These are phyloP conservation scores for Cartodere bifasciata DNA, from an alignment of 2,888 invertebrate genomes.

Conservation along the genomic window DNA sequence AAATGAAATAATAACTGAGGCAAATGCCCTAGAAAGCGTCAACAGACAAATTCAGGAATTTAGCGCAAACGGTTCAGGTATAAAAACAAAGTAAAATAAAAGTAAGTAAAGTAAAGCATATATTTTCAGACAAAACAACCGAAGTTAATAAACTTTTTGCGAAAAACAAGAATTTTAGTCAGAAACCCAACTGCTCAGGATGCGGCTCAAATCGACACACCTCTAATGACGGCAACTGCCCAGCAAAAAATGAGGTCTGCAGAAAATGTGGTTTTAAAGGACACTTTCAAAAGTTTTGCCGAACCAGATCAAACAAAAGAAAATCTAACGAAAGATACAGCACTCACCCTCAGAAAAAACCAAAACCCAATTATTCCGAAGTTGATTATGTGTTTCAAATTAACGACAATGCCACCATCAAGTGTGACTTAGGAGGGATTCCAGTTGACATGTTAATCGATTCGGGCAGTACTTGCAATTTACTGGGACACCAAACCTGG, in stretches of 20 bases:
- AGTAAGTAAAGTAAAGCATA: slow-evolving; percentile 5
- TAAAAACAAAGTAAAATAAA: slow-evolving; percentile 1
- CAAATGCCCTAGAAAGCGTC: slow-evolving; percentile 15
- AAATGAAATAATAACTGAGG: slow-evolving; percentile 13
- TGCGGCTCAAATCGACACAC: slow-evolving; percentile 14
- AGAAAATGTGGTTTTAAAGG: slow-evolving; percentile 15
- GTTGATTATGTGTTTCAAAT: slow-evolving; percentile 10
- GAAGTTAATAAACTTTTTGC: slow-evolving; percentile 1
- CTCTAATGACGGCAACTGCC: slow-evolving; percentile 13
- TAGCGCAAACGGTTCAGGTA: not conserved
- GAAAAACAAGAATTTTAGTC: slow-evolving; percentile 5
- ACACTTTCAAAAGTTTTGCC: slow-evolving; percentile 16
- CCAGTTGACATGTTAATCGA: slow-evolving; percentile 14
- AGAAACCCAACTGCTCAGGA: slow-evolving; percentile 10
- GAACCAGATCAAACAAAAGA: slow-evolving; percentile 11
- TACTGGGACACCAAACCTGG: slow-evolving; percentile 14
- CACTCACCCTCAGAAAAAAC: not conserved
- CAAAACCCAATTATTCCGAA: not conserved
- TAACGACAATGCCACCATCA: not conserved
- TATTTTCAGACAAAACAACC: slow-evolving; percentile 1
- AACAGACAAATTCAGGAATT: slow-evolving; percentile 11
- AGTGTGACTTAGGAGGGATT: slow-evolving; percentile 13
- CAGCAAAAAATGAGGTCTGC: slow-evolving; percentile 17
- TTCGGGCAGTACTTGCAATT: slow-evolving; percentile 16
- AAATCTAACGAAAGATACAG: slow-evolving; percentile 1